Conservation (phyloP, 2,113 vertebrate genomes). For the Stegastes partitus region DNA sequence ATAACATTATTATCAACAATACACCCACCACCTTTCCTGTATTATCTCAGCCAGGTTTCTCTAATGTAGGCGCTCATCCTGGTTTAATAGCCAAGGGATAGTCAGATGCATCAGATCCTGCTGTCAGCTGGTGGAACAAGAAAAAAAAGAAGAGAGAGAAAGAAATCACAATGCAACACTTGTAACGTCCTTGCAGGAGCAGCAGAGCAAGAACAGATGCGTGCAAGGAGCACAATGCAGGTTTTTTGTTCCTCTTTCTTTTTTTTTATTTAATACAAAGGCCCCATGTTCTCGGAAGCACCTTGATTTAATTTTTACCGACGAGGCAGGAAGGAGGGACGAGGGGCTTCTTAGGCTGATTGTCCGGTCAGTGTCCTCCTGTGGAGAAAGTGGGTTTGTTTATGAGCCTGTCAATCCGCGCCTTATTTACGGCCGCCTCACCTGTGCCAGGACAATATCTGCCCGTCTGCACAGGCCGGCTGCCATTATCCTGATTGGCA, state of each 20-base stretch:
- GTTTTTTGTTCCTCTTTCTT: constrained; percentile 35
- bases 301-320: constrained; percentile 90
- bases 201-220: constrained; percentile 67
- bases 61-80: constrained; percentile 50
- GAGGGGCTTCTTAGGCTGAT: constrained; percentile 81
- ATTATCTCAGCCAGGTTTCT: constrained; percentile 60
- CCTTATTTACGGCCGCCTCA: constrained; percentile 83
- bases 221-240: constrained; percentile 56
- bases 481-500: constrained; percentile 81
- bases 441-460: constrained; percentile 81
- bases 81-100: constrained; percentile 45
- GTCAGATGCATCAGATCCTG: constrained; percentile 53
- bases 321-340: constrained; percentile 83
- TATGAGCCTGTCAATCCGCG: constrained; percentile 79
- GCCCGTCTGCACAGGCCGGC: constrained; percentile 57
- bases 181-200: constrained; percentile 56
- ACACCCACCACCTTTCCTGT: constrained; percentile 70
- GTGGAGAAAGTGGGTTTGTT: constrained; percentile 74
- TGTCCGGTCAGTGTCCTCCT: constrained; percentile 74
- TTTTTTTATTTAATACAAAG: constrained; percentile 38
- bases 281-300: constrained; percentile 92
- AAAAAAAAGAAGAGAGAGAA: background rate
- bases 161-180: constrained; percentile 61
- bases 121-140: constrained; percentile 14
- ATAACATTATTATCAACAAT: constrained; percentile 69